Conservation (phyloP, 2,797 vertebrate genomes). For the Enteromius unitaeniatus region DNA sequence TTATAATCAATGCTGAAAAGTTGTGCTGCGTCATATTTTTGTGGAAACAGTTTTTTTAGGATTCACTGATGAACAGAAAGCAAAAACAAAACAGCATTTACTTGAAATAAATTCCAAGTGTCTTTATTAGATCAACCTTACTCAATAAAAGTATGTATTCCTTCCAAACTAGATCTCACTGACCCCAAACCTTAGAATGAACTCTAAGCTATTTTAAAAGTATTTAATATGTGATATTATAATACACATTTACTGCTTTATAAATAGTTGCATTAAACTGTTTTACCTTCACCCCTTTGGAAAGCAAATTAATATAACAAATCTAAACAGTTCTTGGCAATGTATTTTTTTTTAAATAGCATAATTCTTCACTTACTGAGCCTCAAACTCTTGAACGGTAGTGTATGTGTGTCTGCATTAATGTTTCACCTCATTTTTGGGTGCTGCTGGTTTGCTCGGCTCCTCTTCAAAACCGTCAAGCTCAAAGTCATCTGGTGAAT, state of each 20-base stretch:
- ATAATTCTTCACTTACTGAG: neutral
- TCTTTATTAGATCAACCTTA: neutral
- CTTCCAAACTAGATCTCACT: neutral
- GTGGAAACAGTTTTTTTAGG: neutral
- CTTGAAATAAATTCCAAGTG: neutral
- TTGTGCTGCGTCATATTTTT: neutral
- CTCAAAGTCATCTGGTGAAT: constrained; percentile 81
- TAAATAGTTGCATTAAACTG: neutral
- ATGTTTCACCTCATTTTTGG: constrained; percentile 64
- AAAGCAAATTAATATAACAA: neutral
- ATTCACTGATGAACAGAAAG: neutral
- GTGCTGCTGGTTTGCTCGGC: constrained; percentile 47
- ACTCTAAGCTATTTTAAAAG: neutral
- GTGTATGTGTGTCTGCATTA: constrained; percentile 56
- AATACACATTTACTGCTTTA: neutral
- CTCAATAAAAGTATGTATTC: neutral
- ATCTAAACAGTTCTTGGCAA: neutral
- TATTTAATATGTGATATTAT: neutral
- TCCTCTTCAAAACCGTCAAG: constrained; percentile 77
- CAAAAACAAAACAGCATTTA: neutral
- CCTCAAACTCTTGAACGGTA: neutral
- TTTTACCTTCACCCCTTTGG: too few species aligned
- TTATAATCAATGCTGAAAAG: neutral
- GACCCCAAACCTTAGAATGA: neutral
- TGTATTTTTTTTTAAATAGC: neutral